Evolutionary conservation across 2,888 invertebrate species (phyloP).

Genomic region (Pristionchus mayeri): DNA sequence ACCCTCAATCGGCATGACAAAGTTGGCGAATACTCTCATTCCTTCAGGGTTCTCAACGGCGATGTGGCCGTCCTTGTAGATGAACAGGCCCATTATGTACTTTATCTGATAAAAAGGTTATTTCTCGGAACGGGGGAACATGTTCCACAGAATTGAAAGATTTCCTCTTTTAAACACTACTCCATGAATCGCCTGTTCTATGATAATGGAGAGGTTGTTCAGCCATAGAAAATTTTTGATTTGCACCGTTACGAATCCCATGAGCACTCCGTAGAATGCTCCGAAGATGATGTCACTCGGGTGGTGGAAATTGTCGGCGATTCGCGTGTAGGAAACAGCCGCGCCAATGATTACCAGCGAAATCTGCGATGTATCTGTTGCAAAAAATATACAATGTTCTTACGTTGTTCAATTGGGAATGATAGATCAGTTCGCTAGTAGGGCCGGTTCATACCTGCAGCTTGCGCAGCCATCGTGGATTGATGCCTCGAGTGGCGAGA

Average conservation of each 20-base stretch:
- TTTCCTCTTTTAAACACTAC: no score
- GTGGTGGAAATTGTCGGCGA: constrained; percentile 97
- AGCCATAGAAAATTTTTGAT: not conserved
- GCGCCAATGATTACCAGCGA: constrained; percentile 14
- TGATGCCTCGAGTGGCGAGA: constrained; percentile 54
- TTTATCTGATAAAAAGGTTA: no score
- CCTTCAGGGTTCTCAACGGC: constrained; percentile 4
- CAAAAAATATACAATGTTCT: no score
- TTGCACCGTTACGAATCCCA: constrained; percentile 74
- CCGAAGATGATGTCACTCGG: constrained; percentile 95
- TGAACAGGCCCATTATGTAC: not conserved
- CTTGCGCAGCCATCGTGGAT: constrained; percentile 48
- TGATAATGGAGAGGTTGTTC: no score
- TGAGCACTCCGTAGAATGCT: constrained; percentile 77
- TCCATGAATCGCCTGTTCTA: no score
- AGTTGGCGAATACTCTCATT: not conserved
- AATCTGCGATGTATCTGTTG: not conserved
- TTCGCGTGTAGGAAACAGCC: constrained; percentile 81
- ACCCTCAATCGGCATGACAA: not conserved
- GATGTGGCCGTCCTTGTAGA: constrained; percentile 24
- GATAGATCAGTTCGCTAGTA: no score
- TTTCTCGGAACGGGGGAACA: no score
- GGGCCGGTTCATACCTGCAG: not conserved
- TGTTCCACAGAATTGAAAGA: no score
- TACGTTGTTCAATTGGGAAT: no score